Percentiles rank a stretch among this genome's conserved stretches.
These are phyloP conservation scores for Pogonomyrmex barbatus DNA, from an alignment of 1,140 invertebrate species.

Conservation along the genomic window DNA sequence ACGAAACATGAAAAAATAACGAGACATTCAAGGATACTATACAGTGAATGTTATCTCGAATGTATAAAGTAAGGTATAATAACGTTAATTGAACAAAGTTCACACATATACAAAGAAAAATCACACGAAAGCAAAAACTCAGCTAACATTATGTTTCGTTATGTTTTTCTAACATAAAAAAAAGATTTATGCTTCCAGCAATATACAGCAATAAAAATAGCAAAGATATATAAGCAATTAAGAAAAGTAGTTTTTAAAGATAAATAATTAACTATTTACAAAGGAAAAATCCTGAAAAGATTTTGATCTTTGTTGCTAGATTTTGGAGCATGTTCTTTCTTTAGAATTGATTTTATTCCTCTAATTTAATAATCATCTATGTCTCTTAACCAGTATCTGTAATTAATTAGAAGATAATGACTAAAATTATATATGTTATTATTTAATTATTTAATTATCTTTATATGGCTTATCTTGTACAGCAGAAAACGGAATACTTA, in stretches of 20 bases:
- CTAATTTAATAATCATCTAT: neutral
- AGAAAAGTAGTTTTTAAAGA: neutral
- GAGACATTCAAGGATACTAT: neutral
- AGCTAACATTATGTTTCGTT: neutral
- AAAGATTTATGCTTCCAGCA: too few species aligned
- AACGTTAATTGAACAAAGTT: constrained; percentile 10
- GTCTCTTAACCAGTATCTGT: neutral
- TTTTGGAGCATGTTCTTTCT: neutral
- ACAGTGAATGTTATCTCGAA: neutral
- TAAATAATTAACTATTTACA: neutral
- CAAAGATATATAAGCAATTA: neutral
- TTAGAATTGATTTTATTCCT: neutral
- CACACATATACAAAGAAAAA: neutral
- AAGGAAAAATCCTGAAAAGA: neutral
- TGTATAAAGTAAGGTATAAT: constrained; percentile 11
- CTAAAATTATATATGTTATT: neutral
- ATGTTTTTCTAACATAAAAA: neutral
- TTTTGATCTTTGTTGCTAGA: neutral
- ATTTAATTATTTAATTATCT: neutral
- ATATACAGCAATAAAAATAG: constrained; percentile 9
- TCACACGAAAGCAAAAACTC: neutral
- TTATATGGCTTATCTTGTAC: neutral
- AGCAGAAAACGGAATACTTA: neutral
- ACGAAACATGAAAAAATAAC: constrained; percentile 28
- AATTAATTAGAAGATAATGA: neutral